Evolutionary conservation across 2,113 vertebrate genomes (phyloP), one percentile per base, ranked within the genome.

Genomic region (Oceanodroma tethys): DNA sequence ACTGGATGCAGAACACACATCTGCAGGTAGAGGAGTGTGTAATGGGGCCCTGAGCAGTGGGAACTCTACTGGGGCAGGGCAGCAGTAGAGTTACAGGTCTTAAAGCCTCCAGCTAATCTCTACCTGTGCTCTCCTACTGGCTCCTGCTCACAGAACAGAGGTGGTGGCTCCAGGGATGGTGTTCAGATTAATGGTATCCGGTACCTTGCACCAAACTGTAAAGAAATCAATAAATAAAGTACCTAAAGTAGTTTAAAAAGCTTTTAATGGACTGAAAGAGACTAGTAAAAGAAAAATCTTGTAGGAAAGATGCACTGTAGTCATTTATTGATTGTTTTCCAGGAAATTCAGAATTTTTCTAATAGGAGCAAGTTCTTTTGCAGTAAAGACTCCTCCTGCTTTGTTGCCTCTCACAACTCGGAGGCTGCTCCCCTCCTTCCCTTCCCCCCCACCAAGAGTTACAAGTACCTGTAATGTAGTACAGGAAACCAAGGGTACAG

Each of bases 251-350:
- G 79, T 94, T 96, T 84, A 74, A 96, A 86, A 96, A 93, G 95
- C 89, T 86, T 95, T 96, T 97, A 97, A 95, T 95, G 93, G 86
- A 97, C 81, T 86, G 79, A 95, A 97, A 97, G 94, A 97, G 93
- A 95, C 86, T 86, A 93, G 79, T 81, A 83, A 95, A 94, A 86
- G 85, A 90, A 84, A 87, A 84, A 93, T 81, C 78, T 86, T 93
- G 60, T 91, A 94, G 81, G 93, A 96, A 91, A 97, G 88, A 87
- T 96, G 96, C 95, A 95, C 96, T 96, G 96, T 93, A 93, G 93
- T 92, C 7, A 96, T 98, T 98, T 97, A 97, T 98, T 97, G 94
- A 98, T 97, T 87, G 92, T 85, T 97, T 96, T 95, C 82, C 89
- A 93, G 80, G 92, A 92, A 95, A 90, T 84, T 95, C 93, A 96